phyloP scores from a whole-genome alignment of 1,140 invertebrate species.

The Popillia japonica region DNA sequence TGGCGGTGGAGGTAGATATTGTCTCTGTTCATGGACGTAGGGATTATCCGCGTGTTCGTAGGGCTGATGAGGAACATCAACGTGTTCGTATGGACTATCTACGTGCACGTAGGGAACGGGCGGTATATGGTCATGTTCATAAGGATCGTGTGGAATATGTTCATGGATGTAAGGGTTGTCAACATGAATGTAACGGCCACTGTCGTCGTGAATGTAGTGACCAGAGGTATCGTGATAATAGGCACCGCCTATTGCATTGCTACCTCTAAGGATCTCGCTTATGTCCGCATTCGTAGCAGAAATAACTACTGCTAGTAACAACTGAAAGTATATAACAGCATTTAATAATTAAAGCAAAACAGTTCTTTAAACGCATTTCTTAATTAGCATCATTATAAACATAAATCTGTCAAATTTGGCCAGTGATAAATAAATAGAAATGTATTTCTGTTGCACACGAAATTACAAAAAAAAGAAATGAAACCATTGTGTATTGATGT shows the following conservation, averaged over 20 bases:
- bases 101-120: conserved; percentile 5
- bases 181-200: conserved; percentile 41
- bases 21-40: not conserved
- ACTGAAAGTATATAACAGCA: not conserved
- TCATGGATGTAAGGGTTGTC: conserved; percentile 16
- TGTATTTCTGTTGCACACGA: no score
- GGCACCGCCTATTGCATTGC: not conserved
- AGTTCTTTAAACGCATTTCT: no score
- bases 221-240: not conserved
- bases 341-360: no score
- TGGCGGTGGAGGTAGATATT: not conserved
- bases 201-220: conserved; percentile 41
- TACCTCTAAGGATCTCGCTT: not conserved
- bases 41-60: not conserved
- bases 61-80: conserved; percentile 8
- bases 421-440: no score
- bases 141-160: not conserved
- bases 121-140: not conserved
- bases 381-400: no score
- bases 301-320: not conserved
- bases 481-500: no score
- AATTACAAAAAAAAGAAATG: no score
- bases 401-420: no score
- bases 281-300: not conserved
- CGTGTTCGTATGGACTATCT: not conserved